A percentile compares a stretch with the other conserved stretches of the same genome.
phyloP scores from a whole-genome alignment of 2,797 vertebrate genomes.

The Poecilia gillii region DNA sequence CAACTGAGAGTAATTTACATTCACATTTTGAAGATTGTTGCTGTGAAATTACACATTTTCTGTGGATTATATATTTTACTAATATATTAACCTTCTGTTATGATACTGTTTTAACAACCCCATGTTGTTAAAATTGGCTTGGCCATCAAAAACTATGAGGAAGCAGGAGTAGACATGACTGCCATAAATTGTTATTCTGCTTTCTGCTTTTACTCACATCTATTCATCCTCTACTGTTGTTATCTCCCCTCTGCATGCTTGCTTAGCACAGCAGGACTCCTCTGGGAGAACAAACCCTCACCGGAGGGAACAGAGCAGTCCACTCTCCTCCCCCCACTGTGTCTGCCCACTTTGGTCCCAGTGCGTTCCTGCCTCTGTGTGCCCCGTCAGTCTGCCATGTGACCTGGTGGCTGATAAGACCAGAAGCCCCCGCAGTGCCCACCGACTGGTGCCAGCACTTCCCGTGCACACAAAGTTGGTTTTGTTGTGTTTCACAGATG shows the following conservation, averaged over 20 bases:
- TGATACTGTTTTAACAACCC: neutral
- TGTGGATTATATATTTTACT: neutral
- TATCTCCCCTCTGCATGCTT: constrained; percentile 80
- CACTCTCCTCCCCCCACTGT: constrained; percentile 34
- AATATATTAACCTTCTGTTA: neutral
- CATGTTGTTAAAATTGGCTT: constrained; percentile 59
- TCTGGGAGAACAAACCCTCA: constrained; percentile 77
- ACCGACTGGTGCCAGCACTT: constrained; percentile 73
- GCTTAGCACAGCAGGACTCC: constrained; percentile 76
- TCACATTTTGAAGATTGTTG: constrained; percentile 25
- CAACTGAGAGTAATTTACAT: constrained; percentile 44
- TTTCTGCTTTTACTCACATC: constrained; percentile 56
- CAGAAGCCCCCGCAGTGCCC: constrained; percentile 64
- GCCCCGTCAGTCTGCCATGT: constrained; percentile 68
- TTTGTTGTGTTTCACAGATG: constrained; percentile 64
- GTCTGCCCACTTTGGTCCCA: constrained; percentile 57
- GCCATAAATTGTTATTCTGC: constrained; percentile 55
- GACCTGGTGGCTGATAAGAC: constrained; percentile 78
- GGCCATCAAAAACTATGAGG: constrained; percentile 53
- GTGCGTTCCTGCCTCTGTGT: constrained; percentile 47
- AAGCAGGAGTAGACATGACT: constrained; percentile 38
- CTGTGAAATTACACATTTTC: constrained; percentile 21
- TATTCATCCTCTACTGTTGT: constrained; percentile 71
- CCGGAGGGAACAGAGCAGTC: constrained; percentile 50
- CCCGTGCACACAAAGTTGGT: constrained; percentile 63